Evolutionary conservation across 37 sponge, comb jelly and placozoan species (phyloP), one percentile per base, ranked within the genome.

Genomic region (Petrosia ficiformis): DNA sequence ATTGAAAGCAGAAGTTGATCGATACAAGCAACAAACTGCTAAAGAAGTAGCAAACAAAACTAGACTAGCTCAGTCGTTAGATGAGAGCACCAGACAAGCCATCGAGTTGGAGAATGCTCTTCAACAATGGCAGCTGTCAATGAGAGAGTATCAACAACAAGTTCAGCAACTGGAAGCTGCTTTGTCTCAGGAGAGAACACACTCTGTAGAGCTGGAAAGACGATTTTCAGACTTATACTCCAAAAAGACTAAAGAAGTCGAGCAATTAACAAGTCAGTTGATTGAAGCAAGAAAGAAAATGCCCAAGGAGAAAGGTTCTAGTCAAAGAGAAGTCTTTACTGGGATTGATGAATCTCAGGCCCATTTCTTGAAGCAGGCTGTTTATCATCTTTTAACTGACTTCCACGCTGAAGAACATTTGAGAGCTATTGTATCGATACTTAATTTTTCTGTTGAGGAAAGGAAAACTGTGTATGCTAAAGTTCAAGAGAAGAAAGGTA

Each of bases 1-100:
- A 32, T 59, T 89, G 35, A 59, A 56, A 6, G 29, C 24, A 25
- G 89, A 89, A 37, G 42, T 84, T 28, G 84, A 89, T 0, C 79
- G 42, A 28, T 84, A 83, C 80, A 73, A 44, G 38, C 64, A 74
- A 33, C 89, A 85, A 73, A 80, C 67, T 2, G 79, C 89, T 22
- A 80, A 72, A 63, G 90, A 90, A 73, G 84, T 90, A 29, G 86
- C 83, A 26, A 84, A 67, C 44, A 90, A 90, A 61, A 90, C 90
- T 19, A 85, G 80, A 63, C 70, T 90, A 26, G 86, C 86, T 4
- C 82, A 84, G 68, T 59, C 82, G 1, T 59, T 90, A 19, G 86
- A 90, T 52, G 77, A 81, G 44, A 85, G 85, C 32, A 75, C 73
- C 39, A 26, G 65, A 8, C 90, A 90, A 33, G 86, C 78, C 2